Evolutionary conservation across 2,797 vertebrate genomes (phyloP).

Genomic region (Pangasius krempfi): DNA sequence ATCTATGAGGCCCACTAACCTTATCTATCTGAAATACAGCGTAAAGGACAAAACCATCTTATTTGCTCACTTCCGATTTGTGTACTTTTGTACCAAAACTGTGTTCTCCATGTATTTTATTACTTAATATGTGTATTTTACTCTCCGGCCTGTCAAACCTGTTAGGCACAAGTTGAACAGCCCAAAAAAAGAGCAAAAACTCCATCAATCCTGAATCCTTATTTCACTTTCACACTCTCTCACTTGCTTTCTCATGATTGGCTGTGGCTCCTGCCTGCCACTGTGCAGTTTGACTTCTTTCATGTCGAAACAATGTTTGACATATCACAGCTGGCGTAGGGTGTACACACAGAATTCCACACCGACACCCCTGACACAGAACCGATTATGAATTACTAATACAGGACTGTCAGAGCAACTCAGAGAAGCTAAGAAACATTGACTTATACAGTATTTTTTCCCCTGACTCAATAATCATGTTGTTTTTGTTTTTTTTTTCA

Average conservation of each 20-base stretch:
- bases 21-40: background rate
- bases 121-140: background rate
- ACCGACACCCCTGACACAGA: background rate
- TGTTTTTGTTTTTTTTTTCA: background rate
- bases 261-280: background rate
- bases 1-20: background rate
- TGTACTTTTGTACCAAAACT: background rate
- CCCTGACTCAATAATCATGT: background rate
- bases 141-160: background rate
- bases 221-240: background rate
- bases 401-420: background rate
- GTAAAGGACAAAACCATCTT: background rate
- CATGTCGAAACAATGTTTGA: background rate
- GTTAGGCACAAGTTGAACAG: background rate
- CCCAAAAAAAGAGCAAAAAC: background rate
- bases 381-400: background rate
- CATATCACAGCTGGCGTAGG: background rate
- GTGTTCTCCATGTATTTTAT: background rate
- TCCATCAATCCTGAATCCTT: background rate
- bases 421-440: background rate
- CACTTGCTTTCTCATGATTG: background rate
- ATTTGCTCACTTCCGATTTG: background rate
- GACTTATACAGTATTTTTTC: no score
- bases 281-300: background rate
- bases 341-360: background rate